Evolutionary conservation across 2,797 vertebrate genomes (phyloP), one percentile per base, ranked within the genome.

Genomic region (Mallotus villosus): DNA sequence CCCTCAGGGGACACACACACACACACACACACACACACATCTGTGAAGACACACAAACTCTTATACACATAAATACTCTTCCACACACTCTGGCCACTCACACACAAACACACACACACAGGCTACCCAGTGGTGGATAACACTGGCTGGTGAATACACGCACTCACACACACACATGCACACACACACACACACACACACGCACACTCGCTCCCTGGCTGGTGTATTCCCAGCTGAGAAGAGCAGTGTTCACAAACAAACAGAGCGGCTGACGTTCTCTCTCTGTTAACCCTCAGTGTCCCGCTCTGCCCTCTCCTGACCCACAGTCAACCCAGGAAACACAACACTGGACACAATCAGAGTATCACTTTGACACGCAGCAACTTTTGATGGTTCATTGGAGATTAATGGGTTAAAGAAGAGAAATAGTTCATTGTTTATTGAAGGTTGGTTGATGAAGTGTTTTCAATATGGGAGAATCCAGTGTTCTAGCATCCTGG

Each of bases 231-330:
- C 65, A 67, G 64, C 25, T 62, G 70, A 77, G 32, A 24, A 21
- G 57, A 65, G 60, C 53, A 11, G 55, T 21, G 41, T 57, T 70
- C 46, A 75, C 53, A 61, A 72, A 77, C 74, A 75, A 74, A 77
- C 70, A 49, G 22, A 60, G 64, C 19, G 65, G 69, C 46, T 68
- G 63, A 46, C 61, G 27, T 29, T 68, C 34, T 21, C 46, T 34
- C 67, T 62, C 63, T 62, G 62, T 29, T 67, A 68, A 57, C 57
- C 60, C 72, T 57, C 64, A n/a, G 4, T 22, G 16, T 19, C 41
- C 34, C 29, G 7, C 62, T 62, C 62, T 22, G 4, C 2, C 62
- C 29, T 21, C 8, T 21, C 17, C 32, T 19, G 9, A 29, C 29
- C 32, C 4, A 8, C 27, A 14, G 41, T 46, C 9, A 14, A 46